Base-by-base conservation (phyloP, 1,140 invertebrate species). In the Drosophila subobscura region DNA sequence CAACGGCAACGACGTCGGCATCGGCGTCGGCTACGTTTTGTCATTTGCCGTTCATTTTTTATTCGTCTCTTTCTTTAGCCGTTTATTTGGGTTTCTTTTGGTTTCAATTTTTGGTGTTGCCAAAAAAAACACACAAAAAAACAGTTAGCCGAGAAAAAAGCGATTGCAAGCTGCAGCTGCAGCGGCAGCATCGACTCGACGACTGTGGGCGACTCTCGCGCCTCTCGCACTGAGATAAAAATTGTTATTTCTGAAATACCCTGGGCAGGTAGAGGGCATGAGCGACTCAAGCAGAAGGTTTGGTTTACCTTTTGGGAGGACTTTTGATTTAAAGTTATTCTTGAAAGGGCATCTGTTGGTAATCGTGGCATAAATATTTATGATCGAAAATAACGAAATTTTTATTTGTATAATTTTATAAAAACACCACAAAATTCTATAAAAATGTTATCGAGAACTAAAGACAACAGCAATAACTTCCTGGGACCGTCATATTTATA, bases 161-260 rank as follows among this genome's bases (percentile, higher is more conserved):
- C 72, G 53, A 75, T 66, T 74, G 60, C 71, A 74, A 74, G 46
- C 33, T 42, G 54, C 58, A 72, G 61, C 58, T 73, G 75, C 65
- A 71, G 61, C 64, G 55, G 56, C 57, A 72, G 47, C 49, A 20
- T 46, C 49, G 53, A 54, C 65, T 50, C 16, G 16, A 20, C 16
- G 72, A 70, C 74, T 74, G 79, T 83, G 59, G 79, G 74, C 73
- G 79, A 75, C 61, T 76, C 64, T 56, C 74, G 72, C 70, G 23
- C 12, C 25, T 49, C 44, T 33, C 29, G 60, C 55, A 71, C 71
- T 68, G 50, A 68, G 68, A 68, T 64, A 68, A 68, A 68, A 68
- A 55, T 68, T 68, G 51, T 37, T 37, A 37, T 37, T 37, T 37
- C 14, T 20, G 6, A 16, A 5, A 14, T 16, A 25, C 27, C 27